A percentile compares a stretch with the other conserved stretches of the same genome.
Conservation (phyloP, 2,888 invertebrate species). For the Clitarchus hookeri region DNA sequence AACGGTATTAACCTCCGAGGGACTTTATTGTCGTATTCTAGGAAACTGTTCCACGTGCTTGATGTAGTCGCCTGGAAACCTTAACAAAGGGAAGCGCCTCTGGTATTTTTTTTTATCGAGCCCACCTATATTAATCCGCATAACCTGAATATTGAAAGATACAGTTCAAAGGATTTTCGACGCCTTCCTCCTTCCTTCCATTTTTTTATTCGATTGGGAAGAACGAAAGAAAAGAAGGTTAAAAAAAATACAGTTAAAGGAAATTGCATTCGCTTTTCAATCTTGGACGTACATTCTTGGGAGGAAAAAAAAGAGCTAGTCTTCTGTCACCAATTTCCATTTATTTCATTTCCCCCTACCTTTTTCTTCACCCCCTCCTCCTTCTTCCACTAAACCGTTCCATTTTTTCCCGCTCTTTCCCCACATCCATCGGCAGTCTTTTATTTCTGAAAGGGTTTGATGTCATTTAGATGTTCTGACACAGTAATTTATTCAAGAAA, state of each 20-base stretch:
- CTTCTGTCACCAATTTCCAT: slow-evolving; percentile 14
- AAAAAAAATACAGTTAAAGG: not conserved
- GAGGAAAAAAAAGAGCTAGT: not conserved
- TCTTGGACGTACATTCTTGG: not conserved
- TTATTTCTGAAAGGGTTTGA: not conserved
- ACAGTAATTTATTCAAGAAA: not conserved
- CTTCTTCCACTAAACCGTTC: not conserved
- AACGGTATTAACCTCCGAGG: not conserved
- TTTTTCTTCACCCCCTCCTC: not conserved
- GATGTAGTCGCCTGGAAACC: not conserved
- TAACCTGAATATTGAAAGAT: not conserved
- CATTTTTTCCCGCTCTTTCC: not conserved
- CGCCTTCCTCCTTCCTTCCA: not conserved
- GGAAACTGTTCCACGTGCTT: not conserved
- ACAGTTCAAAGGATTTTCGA: not conserved
- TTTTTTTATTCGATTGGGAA: not conserved
- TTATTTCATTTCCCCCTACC: not conserved
- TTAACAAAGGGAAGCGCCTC: not conserved
- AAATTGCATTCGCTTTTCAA: slow-evolving; percentile 14
- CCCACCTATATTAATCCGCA: not conserved
- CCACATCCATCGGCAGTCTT: not conserved
- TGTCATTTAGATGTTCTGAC: slow-evolving; percentile 5
- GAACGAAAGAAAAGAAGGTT: not conserved
- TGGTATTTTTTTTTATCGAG: not conserved
- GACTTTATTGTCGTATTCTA: not conserved